Percentiles rank a stretch among this genome's conserved stretches.
These are phyloP conservation scores for Thysanoteuthis rhombus DNA, from an alignment of 2,888 invertebrate species.

Conservation along the genomic window DNA sequence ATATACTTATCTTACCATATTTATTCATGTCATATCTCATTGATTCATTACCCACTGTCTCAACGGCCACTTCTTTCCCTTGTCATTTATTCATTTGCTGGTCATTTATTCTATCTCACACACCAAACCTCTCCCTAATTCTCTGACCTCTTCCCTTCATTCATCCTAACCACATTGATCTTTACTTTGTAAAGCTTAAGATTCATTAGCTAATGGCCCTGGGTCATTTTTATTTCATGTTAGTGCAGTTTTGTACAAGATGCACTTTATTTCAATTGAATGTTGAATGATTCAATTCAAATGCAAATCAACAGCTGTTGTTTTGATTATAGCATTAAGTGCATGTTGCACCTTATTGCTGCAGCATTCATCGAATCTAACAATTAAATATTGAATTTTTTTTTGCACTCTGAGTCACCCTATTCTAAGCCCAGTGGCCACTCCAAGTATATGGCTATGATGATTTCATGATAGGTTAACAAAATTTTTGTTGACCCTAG, in stretches of 20 bases:
- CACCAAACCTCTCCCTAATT: neutral
- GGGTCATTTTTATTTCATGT: neutral
- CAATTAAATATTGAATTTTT: neutral
- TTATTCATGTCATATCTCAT: neutral
- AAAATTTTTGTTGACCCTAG: no score
- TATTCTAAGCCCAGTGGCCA: no score
- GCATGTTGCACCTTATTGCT: neutral
- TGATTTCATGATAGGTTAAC: no score
- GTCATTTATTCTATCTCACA: neutral
- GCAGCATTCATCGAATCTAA: neutral
- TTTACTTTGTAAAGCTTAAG: neutral
- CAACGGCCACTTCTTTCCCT: neutral
- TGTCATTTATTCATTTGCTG: neutral
- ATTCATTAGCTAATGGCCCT: neutral
- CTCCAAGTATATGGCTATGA: no score
- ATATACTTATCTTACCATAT: neutral
- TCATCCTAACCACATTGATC: neutral
- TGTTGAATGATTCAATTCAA: neutral
- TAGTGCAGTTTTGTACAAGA: neutral
- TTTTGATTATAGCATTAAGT: neutral
- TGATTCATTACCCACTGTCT: neutral
- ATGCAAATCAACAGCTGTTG: neutral
- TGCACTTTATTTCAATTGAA: neutral
- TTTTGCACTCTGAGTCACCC: no score
- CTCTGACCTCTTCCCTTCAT: neutral